Base-by-base conservation (phyloP, 2,113 vertebrate species). In the Phasianus colchicus region DNA sequence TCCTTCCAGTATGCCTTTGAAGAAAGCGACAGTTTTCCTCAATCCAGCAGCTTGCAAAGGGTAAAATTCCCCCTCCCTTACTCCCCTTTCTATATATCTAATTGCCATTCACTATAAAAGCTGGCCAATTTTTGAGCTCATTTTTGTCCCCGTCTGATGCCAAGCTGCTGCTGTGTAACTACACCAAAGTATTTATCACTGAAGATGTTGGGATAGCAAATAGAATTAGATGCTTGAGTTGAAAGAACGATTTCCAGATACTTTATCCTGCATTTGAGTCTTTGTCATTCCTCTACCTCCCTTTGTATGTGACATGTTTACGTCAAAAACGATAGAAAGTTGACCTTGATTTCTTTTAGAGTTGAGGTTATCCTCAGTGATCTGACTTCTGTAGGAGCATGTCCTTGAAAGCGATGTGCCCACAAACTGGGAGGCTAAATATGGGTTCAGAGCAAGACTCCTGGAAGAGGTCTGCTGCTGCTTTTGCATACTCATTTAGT, bases 21-120 rank as follows among this genome's bases (percentile, higher is more conserved):
- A 98, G 97, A 99, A 99, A 93, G 99, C 99, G 61, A 99, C 98
- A 1, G 99, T 99, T 36, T 99, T 99, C 90, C 98, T 99, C 83
- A 99, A 99, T 72, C 99, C 99, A 69, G 99, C 99, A 80, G 99
- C 99, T 85, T 99, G 98, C 95, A 98, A 96, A 91, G 98, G 99
- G 99, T 99, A 97, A 97, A 86, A 55, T 30, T 89, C 5, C 63
- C 27, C 24, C 14, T 60, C 84, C 67, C 13, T 36, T 54, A 16
- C 43, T 3, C 43, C 82, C 25, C 29, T 81, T 72, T 63, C 55
- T 87, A 38, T 71, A 52, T 55, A 86, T 89, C 57, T 48, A 29
- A 22, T 80, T 88, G 27, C 54, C 73, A 34, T 92, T 60, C n/a
- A 14, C 58, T 89, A 3, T 54, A 60, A 84, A 90, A 87, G 24